Evolutionary conservation across 2,797 vertebrate species (phyloP).

Genomic region (Gorsachius magnificus): DNA sequence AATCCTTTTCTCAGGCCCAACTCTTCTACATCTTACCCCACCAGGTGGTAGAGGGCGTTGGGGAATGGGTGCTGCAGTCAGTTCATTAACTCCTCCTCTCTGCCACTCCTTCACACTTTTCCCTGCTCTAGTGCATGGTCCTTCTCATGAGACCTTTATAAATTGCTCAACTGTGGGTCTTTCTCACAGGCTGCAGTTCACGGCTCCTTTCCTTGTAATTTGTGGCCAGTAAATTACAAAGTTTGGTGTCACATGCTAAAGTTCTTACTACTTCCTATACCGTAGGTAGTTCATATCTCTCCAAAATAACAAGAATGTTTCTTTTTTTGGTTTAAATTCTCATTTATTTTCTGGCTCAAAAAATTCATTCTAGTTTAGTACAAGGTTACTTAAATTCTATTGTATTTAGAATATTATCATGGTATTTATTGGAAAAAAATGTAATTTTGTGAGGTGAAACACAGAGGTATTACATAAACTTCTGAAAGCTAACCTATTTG

Average conservation of each 20-base stretch:
- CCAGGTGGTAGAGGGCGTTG: rapidly evolving
- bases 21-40: background rate
- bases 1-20: background rate
- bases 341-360: background rate
- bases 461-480: background rate
- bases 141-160: background rate
- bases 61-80: background rate
- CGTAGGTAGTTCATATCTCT: background rate
- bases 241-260: background rate
- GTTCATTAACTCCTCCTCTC: background rate
- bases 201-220: background rate
- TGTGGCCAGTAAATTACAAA: background rate
- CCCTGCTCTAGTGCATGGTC: background rate
- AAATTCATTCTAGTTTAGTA: background rate
- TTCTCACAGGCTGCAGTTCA: background rate
- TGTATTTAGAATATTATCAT: background rate
- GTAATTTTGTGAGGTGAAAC: background rate
- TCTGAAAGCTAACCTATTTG: background rate
- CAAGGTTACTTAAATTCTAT: background rate
- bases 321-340: background rate
- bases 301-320: background rate
- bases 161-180: background rate
- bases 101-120: background rate
- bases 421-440: background rate
- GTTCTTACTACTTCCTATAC: background rate